phyloP scores from a whole-genome alignment of 2,797 vertebrate genomes.

The Phyllotis vaccarum region DNA sequence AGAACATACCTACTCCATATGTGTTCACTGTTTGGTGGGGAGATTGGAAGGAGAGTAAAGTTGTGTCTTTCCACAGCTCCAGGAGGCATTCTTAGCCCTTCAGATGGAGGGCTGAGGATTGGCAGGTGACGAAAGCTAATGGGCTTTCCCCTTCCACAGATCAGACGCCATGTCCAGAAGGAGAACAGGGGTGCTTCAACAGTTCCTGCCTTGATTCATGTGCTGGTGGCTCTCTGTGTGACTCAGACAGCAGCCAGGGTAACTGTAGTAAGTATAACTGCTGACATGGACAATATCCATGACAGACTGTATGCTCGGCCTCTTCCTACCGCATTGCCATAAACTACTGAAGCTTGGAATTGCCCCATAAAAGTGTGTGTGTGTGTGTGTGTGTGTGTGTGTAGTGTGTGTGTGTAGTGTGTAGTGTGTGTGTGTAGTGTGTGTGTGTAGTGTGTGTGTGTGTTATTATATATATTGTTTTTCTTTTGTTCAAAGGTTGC shows the following conservation, averaged over 20 bases:
- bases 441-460: too few species aligned
- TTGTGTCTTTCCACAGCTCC: not conserved
- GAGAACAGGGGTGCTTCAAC: conserved; percentile 90
- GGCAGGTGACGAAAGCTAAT: conserved; percentile 19
- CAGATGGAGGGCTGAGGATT: not conserved
- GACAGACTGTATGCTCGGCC: not conserved
- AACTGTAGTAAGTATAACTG: conserved; percentile 93
- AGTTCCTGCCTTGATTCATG: conserved; percentile 90
- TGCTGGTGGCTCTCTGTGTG: conserved; percentile 87
- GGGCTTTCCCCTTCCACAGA: conserved; percentile 83
- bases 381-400: too few species aligned
- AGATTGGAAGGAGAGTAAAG: conserved; percentile 60
- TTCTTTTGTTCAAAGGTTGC: conserved; percentile 20
- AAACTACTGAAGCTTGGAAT: conserved; percentile 54
- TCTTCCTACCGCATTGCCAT: not conserved
- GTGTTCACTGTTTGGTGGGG: conserved; percentile 3
- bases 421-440: too few species aligned
- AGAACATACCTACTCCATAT: conserved; percentile 23
- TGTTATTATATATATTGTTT: conserved; percentile 10
- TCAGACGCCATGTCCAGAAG: conserved; percentile 90
- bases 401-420: too few species aligned
- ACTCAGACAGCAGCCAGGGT: conserved; percentile 84
- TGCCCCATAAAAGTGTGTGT: not conserved
- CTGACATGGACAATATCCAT: not conserved
- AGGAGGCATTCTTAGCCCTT: not conserved